phyloP scores from a whole-genome alignment of 2,888 invertebrate genomes.

The Lepidonotus clava region DNA sequence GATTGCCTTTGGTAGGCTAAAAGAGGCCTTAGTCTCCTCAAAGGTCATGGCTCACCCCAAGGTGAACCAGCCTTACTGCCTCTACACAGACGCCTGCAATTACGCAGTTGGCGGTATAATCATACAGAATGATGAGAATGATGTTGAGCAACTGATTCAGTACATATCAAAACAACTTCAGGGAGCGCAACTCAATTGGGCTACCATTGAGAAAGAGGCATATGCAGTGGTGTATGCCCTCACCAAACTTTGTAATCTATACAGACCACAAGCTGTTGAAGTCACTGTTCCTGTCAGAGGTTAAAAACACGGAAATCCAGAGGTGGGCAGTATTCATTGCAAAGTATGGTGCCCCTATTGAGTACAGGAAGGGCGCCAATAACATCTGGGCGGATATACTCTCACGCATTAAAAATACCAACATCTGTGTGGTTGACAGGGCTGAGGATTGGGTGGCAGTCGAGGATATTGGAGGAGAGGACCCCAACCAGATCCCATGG shows the following conservation, averaged over 20 bases:
- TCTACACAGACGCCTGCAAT: slow-evolving; percentile 46
- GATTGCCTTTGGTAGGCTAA: slow-evolving; percentile 17
- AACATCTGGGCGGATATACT: slow-evolving; percentile 57
- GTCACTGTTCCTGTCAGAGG: slow-evolving; percentile 52
- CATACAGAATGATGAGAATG: slow-evolving; percentile 13
- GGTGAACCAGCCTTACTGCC: not conserved
- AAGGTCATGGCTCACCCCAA: slow-evolving; percentile 35
- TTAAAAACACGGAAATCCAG: slow-evolving; percentile 58
- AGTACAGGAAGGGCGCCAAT: slow-evolving; percentile 39
- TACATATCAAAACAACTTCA: slow-evolving; percentile 13
- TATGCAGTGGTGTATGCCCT: slow-evolving; percentile 30
- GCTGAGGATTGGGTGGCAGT: not conserved
- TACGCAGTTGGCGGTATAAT: not conserved
- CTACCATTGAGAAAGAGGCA: slow-evolving; percentile 31
- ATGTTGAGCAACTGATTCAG: slow-evolving; percentile 19
- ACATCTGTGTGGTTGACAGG: not conserved
- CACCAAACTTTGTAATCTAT: slow-evolving; percentile 39
- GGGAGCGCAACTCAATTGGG: slow-evolving; percentile 17
- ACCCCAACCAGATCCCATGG: not conserved
- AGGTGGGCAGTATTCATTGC: slow-evolving; percentile 56
- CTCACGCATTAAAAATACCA: not conserved
- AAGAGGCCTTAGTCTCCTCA: not conserved
- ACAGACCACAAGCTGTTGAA: slow-evolving; percentile 55
- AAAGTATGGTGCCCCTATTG: slow-evolving; percentile 57
- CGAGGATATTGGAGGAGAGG: not conserved